Base-by-base conservation (phyloP, 2,113 vertebrate genomes). In the Centropus unirufus region DNA sequence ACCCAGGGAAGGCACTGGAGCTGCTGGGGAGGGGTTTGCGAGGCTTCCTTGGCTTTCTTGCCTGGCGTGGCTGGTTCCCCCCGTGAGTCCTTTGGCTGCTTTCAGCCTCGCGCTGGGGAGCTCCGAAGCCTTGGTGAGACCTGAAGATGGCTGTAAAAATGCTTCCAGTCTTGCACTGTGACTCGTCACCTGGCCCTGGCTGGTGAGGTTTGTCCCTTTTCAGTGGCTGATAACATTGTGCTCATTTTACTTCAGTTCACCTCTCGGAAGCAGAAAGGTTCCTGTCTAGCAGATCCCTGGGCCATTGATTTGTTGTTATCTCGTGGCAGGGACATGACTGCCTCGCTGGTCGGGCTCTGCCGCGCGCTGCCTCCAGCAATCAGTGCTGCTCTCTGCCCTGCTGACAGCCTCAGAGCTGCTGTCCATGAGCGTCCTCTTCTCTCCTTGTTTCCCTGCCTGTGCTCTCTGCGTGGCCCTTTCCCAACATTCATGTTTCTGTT, bases 401-500 rank as follows among this genome's bases (percentile, higher is more conserved):
- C 16, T 49, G 54, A 39, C 74, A 61, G 70, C 70, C 87, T 26
- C 5, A 10, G 22, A 68, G 72, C 74, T 16, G 75, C 77, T 73
- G 63, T 68, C 79, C 0, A 0, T 1, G 6, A 12, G 17, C 10
- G 36, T 27, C 19, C 1, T 14, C 21, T 3, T 66, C 14, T 26
- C 40, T 72, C 85, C 66, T 12, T 7, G 1, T 5, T 90, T 63
- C 32, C 52, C 58, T 87, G 75, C 68, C 62, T 0, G 3, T 19
- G 49, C 36, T 59, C 30, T 27, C 46, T 6, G 30, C 13, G 0
- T 11, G 68, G 66, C 57, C 59, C 59, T 89, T 62, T 52, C 68
- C 57, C 0, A 2, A 20, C 29, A 14, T 30, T 32, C 0, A 0
- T 5, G 34, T 11, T 72, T 8, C 59, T 72, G 36, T 12, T 61